Percentiles rank a stretch among this genome's conserved stretches.
phyloP scores from a whole-genome alignment of 2,113 vertebrate species.

The Struthio camelus region DNA sequence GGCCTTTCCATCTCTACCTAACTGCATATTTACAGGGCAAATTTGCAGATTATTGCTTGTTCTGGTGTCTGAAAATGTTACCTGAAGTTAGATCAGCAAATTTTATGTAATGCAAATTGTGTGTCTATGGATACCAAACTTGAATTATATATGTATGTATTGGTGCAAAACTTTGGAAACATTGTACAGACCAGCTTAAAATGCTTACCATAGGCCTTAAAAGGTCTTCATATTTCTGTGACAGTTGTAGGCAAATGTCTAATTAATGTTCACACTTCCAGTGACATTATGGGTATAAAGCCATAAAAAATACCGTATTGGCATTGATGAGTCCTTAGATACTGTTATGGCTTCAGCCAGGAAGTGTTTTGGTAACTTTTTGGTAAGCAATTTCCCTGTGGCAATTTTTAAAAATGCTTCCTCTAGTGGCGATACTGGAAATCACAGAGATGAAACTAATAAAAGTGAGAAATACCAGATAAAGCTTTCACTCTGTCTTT shows the following conservation, averaged over 20 bases:
- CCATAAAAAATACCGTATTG: not conserved
- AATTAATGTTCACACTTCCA: not conserved
- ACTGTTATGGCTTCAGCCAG: not conserved
- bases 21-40: not conserved
- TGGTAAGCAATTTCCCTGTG: not conserved
- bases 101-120: not conserved
- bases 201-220: not conserved
- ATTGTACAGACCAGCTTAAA: not conserved
- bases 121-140: too few relatives aligned
- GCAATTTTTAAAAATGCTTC: not conserved
- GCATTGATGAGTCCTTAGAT: not conserved
- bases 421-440: not conserved
- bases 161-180: not conserved
- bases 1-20: not conserved
- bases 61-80: not conserved
- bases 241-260: not conserved
- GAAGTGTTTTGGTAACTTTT: not conserved
- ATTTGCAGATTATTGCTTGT: not conserved
- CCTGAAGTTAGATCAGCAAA: not conserved
- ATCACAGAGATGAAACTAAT: not conserved
- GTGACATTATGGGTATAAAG: not conserved
- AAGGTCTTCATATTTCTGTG: not conserved
- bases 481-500: not conserved
- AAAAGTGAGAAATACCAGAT: not conserved
- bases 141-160: not conserved